Base-by-base conservation (phyloP, 1,140 invertebrate genomes). In the Schmidtea mediterranea region DNA sequence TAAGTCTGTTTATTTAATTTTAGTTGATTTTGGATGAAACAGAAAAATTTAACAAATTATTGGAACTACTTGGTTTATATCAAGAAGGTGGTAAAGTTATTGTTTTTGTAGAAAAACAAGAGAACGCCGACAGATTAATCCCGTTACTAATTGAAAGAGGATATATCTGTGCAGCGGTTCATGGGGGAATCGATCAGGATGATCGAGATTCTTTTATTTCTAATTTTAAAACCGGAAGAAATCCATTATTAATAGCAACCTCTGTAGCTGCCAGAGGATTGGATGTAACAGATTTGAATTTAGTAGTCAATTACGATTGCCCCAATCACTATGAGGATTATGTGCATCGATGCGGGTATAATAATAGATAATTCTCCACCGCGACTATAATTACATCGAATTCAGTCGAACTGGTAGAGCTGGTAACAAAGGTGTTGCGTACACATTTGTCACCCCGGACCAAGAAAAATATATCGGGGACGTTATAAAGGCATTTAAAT, bases 241-340 rank as follows among this genome's bases (percentile, higher is more conserved):
- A 75, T 8, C 74, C 71, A 56, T 59, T 77, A 13, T 55, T 77
- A 57, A 65, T 90, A 1, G 87, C 89, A 0, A 97, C 89, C 0
- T 94, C 86, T 10, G 87, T 97, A 0, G 87, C 87, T 9, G 89
- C 89, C 0, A 69, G 92, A 53, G 92, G 92, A 0, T 69, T 98
- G 6, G 92, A 98, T 68, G 90, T 98, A 0, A 95, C 95, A 61
- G 83, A 97, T 57, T 72, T 97, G 2, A 89, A 94, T 54, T 67
- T 98, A 1, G 92, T 99, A 1, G 77, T 98, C 0, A 98, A 99
- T 66, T 98, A 94, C 65, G 90, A 98, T 68, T 94, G 87, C 62
- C 92, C 92, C 0, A 98, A 98, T 70, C 92, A 99, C 67, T 97
- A 97, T 62, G 92, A 99, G 69, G 92, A 98, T 68, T 99, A 98